Base-by-base conservation (phyloP, 2,113 vertebrate genomes). In the Nansenia antarctica region DNA sequence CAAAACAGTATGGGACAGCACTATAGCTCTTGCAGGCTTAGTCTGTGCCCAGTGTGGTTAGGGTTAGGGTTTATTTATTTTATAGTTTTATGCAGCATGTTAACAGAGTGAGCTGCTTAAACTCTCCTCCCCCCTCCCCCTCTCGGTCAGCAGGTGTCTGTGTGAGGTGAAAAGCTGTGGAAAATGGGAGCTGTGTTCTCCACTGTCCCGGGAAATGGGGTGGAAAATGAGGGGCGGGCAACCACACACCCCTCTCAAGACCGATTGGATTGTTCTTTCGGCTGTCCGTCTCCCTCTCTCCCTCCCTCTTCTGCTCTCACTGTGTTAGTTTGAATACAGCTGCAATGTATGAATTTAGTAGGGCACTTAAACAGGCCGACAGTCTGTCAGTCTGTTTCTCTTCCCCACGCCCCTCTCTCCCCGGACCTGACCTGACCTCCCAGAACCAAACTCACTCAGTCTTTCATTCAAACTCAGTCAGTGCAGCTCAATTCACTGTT, bases 151-250 rank as follows among this genome's bases (percentile, higher is more conserved):
- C 91, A 92, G 91, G 90, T 91, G 90, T 88, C 85, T 87, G 83
- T 79, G 57, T 62, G 71, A 73, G 78, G 74, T 85, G 82, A 88
- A 90, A 84, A 68, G 81, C 71, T 35, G 68, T n/a, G 24, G 45
- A 78, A 86, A 89, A 87, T 63, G 35, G 81, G 75, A 71, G 83
- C 86, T 83, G 85, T 88, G 85, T 88, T 85, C 84, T 82, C 82
- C 85, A 70, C 83, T 88, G 82, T 91, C 84, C 81, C 27, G 80
- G 65, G 76, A 90, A 93, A 92, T 93, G 92, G 92, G 86, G 78
- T 89, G 88, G 91, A 92, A 93, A 92, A 93, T 91, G 86, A 90
- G 88, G 90, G 91, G 92, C 74, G 89, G 84, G 55, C 34, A 31
- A 11, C 55, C 81, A 86, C 81, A 59, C 87, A 45, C 83, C 82